Base-by-base conservation (phyloP, 2,888 invertebrate species). In the Catocala nupta region DNA sequence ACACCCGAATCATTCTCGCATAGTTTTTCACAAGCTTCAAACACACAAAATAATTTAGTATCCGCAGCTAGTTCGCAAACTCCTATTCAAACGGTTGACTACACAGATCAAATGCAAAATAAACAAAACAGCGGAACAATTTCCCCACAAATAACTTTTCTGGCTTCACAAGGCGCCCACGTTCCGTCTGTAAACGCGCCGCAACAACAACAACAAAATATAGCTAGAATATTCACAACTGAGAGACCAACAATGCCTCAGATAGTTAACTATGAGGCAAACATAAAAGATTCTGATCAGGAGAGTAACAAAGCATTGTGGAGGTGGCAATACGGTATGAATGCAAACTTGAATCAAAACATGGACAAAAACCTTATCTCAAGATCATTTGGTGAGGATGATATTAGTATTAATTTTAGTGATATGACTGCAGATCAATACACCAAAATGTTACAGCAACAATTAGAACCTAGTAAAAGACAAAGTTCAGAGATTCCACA, bases 1-100 rank as follows among this genome's bases (percentile, higher is more conserved):
- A 89, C 89, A 36, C 94, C 94, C 33, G 92, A 93, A 84, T 91
- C 94, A n/a, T 94, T 94, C 78, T 93, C 94, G 2, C 88, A 90
- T 73, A 88, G 86, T 70, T 88, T 88, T 75, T 70, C 85, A 56
- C 90, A 91, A 79, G 76, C 78, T 58, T 64, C 75, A 36, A 86
- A 86, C 63, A 69, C 79, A 62, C 89, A 88, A 80, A 88, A 90
- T 66, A 91, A 89, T 83, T 80, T 90, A 77, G 72, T 82, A 55
- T 68, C 86, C 56, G 81, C 90, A 53, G 83, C 89, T 43, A 91
- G 88, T 80, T 83, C 85, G 39, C 89, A 89, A 77, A 73, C 74
- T 60, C 84, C 89, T n/a, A 75, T 85, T 54, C 90, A 89, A 84
- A 73, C 87, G 25, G 77, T 84, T 60, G 91, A 92, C 57, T 86